Base-by-base conservation (phyloP, 2,113 vertebrate genomes). In the Oreotrochilus melanogaster region DNA sequence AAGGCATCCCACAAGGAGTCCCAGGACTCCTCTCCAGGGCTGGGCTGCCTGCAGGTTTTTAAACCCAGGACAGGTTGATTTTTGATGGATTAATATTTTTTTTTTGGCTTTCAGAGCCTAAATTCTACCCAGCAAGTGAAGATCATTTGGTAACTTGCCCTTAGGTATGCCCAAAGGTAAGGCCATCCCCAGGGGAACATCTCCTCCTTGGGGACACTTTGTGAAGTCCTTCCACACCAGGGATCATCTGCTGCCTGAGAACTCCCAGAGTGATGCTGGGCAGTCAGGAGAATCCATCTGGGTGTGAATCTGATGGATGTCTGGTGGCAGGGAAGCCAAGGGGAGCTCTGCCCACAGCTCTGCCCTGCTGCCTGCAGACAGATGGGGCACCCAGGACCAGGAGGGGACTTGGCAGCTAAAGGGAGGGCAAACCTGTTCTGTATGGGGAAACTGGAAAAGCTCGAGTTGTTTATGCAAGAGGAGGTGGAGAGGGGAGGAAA, bases 291-390 rank as follows among this genome's bases (percentile, higher is more conserved):
- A n/a, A 56, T 8, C 3, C 25, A 42, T 9, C 10, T 50, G 48
- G 10, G 23, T 16, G 45, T 45, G 45, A 45, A 45, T 10, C 15
- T 8, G 9, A 12, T 4, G 58, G 71, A 37, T 9, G 70, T 13
- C 12, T 24, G 71, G 62, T 4, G 75, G 37, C 6, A 17, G 12
- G 69, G 39, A 13, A 48, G 45, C 24, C 9, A n/a, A 5, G 7
- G 3, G 14, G 19, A 3, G 11, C 1, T 30, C n/a, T 18, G 3
- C 4, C 43, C 18, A 18, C 0, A 22, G 48, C 47, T 22, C 24
- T 7, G 51, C 27, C 51, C 51, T 53, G 51, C 51, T 14, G 24
- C 50, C 24, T 24, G 23, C 10, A 23, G 48, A 10, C 19, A 48
- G 11, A 48, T 23, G 24, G 24, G 73, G 23, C 3, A n/a, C 23